A percentile compares a stretch with the other conserved stretches of the same genome.
These are phyloP conservation scores for Meghimatium bilineatum DNA, from an alignment of 2,888 invertebrate species.

Conservation along the genomic window DNA sequence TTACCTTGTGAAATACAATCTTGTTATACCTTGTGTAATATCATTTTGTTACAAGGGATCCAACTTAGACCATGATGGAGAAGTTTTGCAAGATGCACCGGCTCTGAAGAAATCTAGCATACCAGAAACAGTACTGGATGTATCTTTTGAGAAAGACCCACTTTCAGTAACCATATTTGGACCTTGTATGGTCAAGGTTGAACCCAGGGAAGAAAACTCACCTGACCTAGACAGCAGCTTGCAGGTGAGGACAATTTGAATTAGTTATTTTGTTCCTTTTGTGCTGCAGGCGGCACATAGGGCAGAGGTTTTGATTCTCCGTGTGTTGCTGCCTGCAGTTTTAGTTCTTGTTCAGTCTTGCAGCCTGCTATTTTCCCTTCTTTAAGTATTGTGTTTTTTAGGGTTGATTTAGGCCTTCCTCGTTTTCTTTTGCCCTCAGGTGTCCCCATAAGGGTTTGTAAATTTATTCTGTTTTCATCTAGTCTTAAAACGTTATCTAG, in stretches of 20 bases:
- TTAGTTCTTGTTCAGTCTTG: no score
- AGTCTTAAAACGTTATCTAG: no score
- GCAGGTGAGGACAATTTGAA: neutral
- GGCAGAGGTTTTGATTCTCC: no score
- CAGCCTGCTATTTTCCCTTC: no score
- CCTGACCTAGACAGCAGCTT: conserved; percentile 13
- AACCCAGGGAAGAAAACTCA: neutral
- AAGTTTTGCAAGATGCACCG: neutral
- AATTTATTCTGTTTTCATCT: no score
- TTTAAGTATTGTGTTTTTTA: no score
- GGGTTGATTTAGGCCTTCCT: no score
- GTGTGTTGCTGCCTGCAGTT: no score
- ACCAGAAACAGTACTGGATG: neutral
- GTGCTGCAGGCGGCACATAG: no score
- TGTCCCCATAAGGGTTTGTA: no score
- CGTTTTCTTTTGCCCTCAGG: no score
- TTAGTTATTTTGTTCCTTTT: no score
- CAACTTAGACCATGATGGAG: neutral
- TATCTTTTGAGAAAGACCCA: neutral
- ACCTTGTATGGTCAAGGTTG: neutral
- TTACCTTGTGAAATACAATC: neutral
- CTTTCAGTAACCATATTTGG: neutral
- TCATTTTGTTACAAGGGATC: neutral
- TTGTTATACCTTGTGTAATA: neutral
- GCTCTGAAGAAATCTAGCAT: neutral